Evolutionary conservation across 1,140 invertebrate species (phyloP).

Genomic region (Notospermus geniculatus): DNA sequence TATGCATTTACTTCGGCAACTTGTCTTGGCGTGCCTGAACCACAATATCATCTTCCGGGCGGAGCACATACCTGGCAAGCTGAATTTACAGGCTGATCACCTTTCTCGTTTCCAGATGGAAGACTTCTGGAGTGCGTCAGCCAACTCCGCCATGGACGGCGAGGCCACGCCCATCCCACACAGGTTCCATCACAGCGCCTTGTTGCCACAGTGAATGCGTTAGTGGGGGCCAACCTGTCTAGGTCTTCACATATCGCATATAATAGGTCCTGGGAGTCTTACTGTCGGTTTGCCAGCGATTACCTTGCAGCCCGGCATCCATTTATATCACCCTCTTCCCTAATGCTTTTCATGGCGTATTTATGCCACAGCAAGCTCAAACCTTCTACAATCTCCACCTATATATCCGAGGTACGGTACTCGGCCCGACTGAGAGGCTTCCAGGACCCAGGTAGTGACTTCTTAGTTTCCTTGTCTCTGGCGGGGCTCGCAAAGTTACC

Average conservation of each 20-base stretch:
- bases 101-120: slow-evolving; percentile 5
- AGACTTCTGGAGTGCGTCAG: background rate
- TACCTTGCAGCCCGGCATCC: too few relatives aligned
- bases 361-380: too few relatives aligned
- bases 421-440: too few relatives aligned
- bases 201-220: background rate
- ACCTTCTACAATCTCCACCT: too few relatives aligned
- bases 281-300: too few relatives aligned
- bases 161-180: background rate
- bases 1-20: background rate
- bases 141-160: background rate
- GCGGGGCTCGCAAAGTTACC: background rate
- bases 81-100: background rate
- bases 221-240: background rate
- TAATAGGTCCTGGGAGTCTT: background rate
- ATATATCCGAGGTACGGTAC: too few relatives aligned
- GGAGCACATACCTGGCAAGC: background rate
- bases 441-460: background rate
- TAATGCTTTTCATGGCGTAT: too few relatives aligned
- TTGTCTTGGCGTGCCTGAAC: background rate
- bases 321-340: too few relatives aligned
- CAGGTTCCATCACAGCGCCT: background rate
- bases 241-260: background rate
- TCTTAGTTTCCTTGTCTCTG: background rate
- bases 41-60: background rate